These are phyloP conservation scores for Drosophila aff. DNA, from an alignment of 1,140 invertebrate species.

Conservation along the genomic window DNA sequence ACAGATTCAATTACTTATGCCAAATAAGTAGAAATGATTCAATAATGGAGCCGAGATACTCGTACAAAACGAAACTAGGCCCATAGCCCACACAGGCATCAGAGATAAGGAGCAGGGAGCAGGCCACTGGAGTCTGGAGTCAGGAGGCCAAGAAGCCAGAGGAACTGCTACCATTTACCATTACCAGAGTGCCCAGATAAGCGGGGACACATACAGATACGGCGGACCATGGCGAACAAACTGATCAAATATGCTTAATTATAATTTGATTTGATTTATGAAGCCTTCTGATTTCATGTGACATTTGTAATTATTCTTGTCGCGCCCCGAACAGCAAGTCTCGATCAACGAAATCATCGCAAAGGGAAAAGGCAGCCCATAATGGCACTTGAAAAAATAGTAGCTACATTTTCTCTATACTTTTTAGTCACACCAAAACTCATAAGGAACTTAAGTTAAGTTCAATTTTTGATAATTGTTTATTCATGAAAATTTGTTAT, in stretches of 20 bases:
- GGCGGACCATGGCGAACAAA: constrained; percentile 55
- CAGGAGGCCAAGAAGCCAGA: constrained; percentile 18
- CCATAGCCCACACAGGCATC: constrained; percentile 42
- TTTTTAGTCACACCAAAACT: neutral
- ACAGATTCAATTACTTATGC: constrained; percentile 82
- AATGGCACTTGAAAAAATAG: constrained; percentile 21
- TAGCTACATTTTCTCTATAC: too few species aligned
- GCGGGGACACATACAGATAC: constrained; percentile 36
- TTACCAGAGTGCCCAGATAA: constrained; percentile 61
- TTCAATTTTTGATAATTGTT: neutral
- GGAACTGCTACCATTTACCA: constrained; percentile 56
- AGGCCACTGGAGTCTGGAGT: constrained; percentile 1
- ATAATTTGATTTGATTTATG: constrained; percentile 85
- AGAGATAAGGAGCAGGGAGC: constrained; percentile 51
- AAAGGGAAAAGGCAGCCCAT: constrained; percentile 30
- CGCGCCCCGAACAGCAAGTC: constrained; percentile 72
- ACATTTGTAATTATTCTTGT: constrained; percentile 85
- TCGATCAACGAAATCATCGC: constrained; percentile 69
- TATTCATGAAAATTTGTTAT: neutral
- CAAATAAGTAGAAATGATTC: constrained; percentile 82
- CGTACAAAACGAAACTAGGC: constrained; percentile 56
- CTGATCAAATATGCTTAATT: constrained; percentile 84
- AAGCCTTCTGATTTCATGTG: constrained; percentile 80
- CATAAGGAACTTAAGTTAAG: too few species aligned
- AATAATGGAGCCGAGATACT: constrained; percentile 66